Conservation (phyloP, 2,113 vertebrate genomes). For the Vulpes ferrilata region DNA sequence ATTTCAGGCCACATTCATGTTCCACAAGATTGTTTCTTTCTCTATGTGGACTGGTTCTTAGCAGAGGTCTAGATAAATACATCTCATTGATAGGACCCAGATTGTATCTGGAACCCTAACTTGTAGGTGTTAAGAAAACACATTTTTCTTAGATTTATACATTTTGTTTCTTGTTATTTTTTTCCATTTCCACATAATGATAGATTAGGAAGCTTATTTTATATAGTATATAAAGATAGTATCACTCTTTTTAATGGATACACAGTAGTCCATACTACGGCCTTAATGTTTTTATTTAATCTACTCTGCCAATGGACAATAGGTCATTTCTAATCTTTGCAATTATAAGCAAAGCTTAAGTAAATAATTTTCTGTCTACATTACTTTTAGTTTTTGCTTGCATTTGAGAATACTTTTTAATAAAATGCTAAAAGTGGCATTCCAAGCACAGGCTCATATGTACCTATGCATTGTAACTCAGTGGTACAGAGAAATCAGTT, state of each 20-base stretch:
- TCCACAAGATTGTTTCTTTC: background rate
- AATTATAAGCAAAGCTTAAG: background rate
- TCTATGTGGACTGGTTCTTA: background rate
- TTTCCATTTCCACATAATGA: background rate
- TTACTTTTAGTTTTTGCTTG: background rate
- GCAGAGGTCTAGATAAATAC: background rate
- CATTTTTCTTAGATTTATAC: background rate
- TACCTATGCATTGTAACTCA: background rate
- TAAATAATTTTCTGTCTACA: background rate
- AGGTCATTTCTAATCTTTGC: background rate
- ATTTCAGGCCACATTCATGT: background rate
- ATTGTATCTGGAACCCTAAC: background rate
- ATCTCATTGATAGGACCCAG: background rate
- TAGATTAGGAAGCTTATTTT: background rate
- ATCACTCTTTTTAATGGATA: background rate
- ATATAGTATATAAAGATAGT: background rate
- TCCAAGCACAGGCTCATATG: background rate
- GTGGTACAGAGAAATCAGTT: background rate
- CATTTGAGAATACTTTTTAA: background rate
- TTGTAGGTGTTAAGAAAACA: background rate
- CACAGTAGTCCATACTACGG: background rate
- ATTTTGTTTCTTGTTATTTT: background rate
- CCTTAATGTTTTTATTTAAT: background rate
- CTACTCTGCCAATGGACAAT: background rate
- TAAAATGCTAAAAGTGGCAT: background rate